Evolutionary conservation across 2,113 vertebrate genomes (phyloP), one percentile per base, ranked within the genome.

Genomic region (Hippopotamus amphibius): DNA sequence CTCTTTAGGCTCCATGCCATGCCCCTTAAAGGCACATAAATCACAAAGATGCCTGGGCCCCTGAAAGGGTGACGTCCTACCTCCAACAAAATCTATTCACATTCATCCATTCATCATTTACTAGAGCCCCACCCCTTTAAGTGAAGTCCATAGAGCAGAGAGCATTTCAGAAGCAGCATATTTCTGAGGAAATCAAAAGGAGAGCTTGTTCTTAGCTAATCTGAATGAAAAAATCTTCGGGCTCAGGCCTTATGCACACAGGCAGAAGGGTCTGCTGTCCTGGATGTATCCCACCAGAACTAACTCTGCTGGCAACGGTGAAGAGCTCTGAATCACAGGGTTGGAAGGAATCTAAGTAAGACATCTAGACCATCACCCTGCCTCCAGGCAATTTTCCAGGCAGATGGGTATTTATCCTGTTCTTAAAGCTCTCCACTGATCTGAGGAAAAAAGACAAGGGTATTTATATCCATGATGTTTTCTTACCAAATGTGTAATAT

Each of bases 401-500:
- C 92, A 97, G 97, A 97, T 96, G 92, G 92, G 89, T 97, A 96
- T 97, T 96, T 97, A 95, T 83, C 93, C 91, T 87, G 57, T 98
- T 95, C 95, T 96, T 97, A 92, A 97, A 96, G 89, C 80, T 96
- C 89, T 90, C 76, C 93, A 85, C 89, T 96, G 95, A 97, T 96
- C 95, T 94, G 79, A 97, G 93, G 88, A 15, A 68, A 96, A 98
- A 93, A 95, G 89, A 96, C 97, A 96, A 92, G 69, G 65, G 96
- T 95, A 96, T 97, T 97, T 98, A 95, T 97, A 97, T 77, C 92
- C 84, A 82, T 96, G 83, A 97, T 96, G 69, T 97, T 97, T 97
- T 97, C 89, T 90, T 97, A 98, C 96, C 96, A 96, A 97, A 97
- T 94, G 86, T 97, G 95, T 96, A 97, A 90, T 96, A 90, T 97